Evolutionary conservation across 2,113 vertebrate species (phyloP), one percentile per base, ranked within the genome.

Genomic region (Nycticorax nycticorax): DNA sequence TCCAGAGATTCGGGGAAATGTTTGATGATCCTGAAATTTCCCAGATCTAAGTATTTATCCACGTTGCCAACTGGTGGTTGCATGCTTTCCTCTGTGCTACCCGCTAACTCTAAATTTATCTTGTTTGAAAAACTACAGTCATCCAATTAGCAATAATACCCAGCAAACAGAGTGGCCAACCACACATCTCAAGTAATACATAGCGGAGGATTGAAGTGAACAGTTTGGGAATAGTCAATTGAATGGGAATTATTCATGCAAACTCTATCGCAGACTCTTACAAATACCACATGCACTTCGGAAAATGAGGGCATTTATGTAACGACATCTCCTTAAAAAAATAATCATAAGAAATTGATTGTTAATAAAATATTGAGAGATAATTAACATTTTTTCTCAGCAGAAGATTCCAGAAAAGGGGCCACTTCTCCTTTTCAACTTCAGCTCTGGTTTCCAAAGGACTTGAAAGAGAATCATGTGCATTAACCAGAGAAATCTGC

Each of bases 281-380:
- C 73, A 92, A 79, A 94, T 23, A 93, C 80, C 86, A 89, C 83
- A 89, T 53, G 62, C 77, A 82, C 94, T 95, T 66, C 92, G 91
- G 95, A 87, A 97, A 95, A 93, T 62, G 91, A 97, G 74, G 92
- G 80, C 50, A 66, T 95, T 97, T 97, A 85, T 88, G 91, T 79
- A 89, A 93, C 73, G 95, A 75, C 76, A 64, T 88, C 85, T 96
- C 75, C 47, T 97, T 95, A 94, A 95, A 94, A 96, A 95, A 96
- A 96, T 62, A 97, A 95, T 92, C 80, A 87, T 75, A 92, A 95
- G 92, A 93, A 96, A 95, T 96, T 94, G 92, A 97, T 97, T 96
- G 93, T 92, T 97, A 95, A 94, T 97, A 95, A 97, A 96, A 95
- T 95, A 95, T 95, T 94, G 95, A 91, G 93, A 71, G 27, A 87